phyloP scores from a whole-genome alignment of 2,888 invertebrate species.

The Galeruca laticollis region DNA sequence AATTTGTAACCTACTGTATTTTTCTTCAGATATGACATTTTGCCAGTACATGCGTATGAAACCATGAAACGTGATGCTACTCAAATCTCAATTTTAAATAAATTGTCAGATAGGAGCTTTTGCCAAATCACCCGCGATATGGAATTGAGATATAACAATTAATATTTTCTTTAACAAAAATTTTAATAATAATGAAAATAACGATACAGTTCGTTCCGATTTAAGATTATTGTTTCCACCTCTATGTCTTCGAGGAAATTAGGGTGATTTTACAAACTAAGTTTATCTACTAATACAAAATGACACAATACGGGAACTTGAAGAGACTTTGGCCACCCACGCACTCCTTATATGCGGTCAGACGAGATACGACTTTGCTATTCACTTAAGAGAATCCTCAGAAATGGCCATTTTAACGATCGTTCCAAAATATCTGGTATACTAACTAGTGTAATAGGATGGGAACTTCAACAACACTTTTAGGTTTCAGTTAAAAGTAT shows the following conservation, averaged over 20 bases:
- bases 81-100: no score
- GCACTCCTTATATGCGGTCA: slow-evolving; percentile 12
- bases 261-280: neutral
- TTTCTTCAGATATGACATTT: no score
- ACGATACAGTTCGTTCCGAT: neutral
- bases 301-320: neutral
- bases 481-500: neutral
- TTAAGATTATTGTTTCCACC: neutral
- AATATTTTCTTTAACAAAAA: no score
- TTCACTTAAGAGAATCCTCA: slow-evolving; percentile 4
- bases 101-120: no score
- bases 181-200: no score
- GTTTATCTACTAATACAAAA: slow-evolving; percentile 10
- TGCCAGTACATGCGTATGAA: no score
- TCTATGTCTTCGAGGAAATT: neutral
- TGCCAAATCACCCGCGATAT: no score
- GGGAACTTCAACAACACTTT: neutral
- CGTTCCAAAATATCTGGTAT: neutral
- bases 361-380: neutral
- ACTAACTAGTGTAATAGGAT: neutral
- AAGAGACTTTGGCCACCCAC: slow-evolving; percentile 12
- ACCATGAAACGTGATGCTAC: no score
- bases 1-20: no score
- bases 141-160: no score
- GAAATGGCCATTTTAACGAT: slow-evolving; percentile 7